Base-by-base conservation (phyloP, 1,140 invertebrate genomes). In the Bombus pascuorum region DNA sequence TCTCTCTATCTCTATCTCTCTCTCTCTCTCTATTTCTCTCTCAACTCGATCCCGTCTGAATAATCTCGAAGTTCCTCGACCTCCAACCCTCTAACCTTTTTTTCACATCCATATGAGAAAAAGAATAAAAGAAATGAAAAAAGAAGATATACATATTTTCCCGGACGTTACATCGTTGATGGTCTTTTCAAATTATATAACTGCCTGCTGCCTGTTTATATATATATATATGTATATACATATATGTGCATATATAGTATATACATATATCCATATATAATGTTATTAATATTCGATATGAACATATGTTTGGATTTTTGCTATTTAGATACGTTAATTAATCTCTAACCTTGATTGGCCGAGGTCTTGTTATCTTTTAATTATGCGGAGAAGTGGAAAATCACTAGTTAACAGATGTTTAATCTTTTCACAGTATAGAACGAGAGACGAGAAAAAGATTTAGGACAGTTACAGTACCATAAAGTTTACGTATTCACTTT, bases 141-240 rank as follows among this genome's bases (percentile, higher is more conserved):
- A 42, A 68, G n/a, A 75, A 89, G 82, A 82, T 82, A 78, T 86
- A 59, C 66, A 74, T 87, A 66, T 42, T 81, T 79, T 80, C 72
- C 86, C 79, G 86, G 68, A 90, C 86, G 84, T 84, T 89, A 86
- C 79, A 88, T 92, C 90, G 89, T 93, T 90, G 86, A 93, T 93
- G 92, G 91, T 93, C 57, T 62, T 89, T 92, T 90, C 72, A 71
- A 90, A 91, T 91, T 93, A 53, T 53, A 53, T 53, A 93, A 94
- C 91, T 95, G 94, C 93, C 92, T 95, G 94, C 92, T 95, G 94
- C 94, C 92, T 95, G 94, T 93, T 92, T 77, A 71, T 71, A 44
- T 57, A n/a, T 74, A 68, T 59, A 70, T 39, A 39, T 68, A 79
- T 65, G 53, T 42, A 47, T 66, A 75, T 75, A 83, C 68, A 9